Percentiles rank a stretch among this genome's conserved stretches.
These are phyloP conservation scores for Pelecanus crispus DNA, from an alignment of 2,113 vertebrate species.

Conservation along the genomic window DNA sequence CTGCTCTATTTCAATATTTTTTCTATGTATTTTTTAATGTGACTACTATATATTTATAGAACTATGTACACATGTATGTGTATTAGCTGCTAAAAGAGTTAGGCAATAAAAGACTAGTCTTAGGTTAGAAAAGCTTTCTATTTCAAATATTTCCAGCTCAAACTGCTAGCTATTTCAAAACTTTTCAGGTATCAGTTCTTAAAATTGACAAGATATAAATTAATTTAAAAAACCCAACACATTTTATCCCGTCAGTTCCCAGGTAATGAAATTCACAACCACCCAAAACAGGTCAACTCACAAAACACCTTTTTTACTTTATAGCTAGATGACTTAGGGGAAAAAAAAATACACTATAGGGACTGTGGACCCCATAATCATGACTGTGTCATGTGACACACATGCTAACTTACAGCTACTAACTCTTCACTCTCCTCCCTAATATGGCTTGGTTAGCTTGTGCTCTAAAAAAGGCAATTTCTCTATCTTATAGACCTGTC, in stretches of 20 bases:
- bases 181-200: background rate
- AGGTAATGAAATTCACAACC: background rate
- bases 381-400: rapidly evolving
- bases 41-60: background rate
- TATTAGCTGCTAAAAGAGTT: background rate
- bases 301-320: background rate
- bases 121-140: background rate
- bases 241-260: background rate
- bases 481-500: background rate
- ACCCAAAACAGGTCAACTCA: background rate
- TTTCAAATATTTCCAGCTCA: background rate
- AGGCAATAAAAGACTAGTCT: background rate
- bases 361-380: no score
- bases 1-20: background rate
- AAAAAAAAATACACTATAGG: background rate
- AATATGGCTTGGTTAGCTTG: background rate
- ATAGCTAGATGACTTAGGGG: background rate
- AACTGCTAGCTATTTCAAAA: background rate
- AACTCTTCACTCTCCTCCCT: background rate
- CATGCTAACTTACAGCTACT: background rate
- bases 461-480: background rate
- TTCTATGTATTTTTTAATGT: background rate
- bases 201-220: background rate
- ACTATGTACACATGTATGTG: rapidly evolving
- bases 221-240: background rate